Percentiles rank a stretch among this genome's conserved stretches.
Evolutionary conservation across 2,113 vertebrate genomes (phyloP).

Genomic region (Machaerirhynchus nigripectus): DNA sequence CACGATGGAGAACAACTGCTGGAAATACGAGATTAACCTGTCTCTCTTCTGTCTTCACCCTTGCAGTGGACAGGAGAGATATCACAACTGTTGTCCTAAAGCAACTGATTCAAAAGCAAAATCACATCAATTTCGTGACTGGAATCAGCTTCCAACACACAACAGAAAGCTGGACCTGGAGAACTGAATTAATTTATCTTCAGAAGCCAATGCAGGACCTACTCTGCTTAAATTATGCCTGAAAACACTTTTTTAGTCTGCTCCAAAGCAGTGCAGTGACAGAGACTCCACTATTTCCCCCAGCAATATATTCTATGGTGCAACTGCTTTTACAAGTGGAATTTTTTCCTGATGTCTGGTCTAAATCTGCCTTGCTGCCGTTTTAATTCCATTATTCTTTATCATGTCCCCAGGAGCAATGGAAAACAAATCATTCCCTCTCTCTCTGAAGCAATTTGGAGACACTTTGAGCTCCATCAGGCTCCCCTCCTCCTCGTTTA

Average conservation of each 20-base stretch:
- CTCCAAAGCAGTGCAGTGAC: background rate
- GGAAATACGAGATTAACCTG: background rate
- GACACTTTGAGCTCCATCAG: background rate
- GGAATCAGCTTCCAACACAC: background rate
- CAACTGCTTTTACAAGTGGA: background rate
- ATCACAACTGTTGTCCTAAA: background rate
- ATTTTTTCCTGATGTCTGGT: background rate
- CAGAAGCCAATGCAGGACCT: background rate
- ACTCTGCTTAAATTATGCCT: background rate
- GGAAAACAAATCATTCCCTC: conserved; percentile 18
- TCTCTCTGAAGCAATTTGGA: background rate
- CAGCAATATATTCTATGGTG: background rate
- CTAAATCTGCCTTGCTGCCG: background rate
- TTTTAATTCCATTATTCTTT: background rate
- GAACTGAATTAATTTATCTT: background rate
- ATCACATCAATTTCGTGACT: background rate
- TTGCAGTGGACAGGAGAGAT: background rate
- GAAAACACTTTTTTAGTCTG: background rate
- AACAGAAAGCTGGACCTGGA: background rate
- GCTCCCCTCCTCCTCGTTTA: accelerated
- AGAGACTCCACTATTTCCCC: background rate
- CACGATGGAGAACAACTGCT: background rate
- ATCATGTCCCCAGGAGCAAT: background rate
- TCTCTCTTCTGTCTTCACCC: background rate
- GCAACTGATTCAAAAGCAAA: background rate